Base-by-base conservation (phyloP, 2,797 vertebrate genomes). In the Choloepus didactylus region DNA sequence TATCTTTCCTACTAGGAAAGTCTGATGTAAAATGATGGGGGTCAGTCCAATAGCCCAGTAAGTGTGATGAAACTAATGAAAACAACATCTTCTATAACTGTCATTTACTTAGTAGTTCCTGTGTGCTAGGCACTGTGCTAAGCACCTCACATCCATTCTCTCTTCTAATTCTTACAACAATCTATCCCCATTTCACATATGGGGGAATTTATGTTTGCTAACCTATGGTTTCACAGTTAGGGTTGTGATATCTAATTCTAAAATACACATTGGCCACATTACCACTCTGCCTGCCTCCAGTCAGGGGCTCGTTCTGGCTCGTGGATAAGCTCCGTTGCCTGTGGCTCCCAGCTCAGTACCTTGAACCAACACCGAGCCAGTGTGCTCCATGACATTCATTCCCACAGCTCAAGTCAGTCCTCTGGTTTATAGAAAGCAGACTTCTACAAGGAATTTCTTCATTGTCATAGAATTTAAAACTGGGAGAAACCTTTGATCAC, bases 321-420 rank as follows among this genome's bases (percentile, higher is more conserved):
- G 64, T 35, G 44, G 35, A 3, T 15, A 2, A 0, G 2, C 82
- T 49, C 46, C n/a, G 11, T 46, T 16, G 14, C 15, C 59, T 0
- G 1, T 27, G 56, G 0, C 3, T 3, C 8, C 41, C 4, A 4
- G 31, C 38, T 51, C 18, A 67, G 79, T 64, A 11, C 21, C 51
- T 56, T 41, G 85, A 44, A 4, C 4, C 12, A 16, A 44, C 25
- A 5, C 19, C 9, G 4, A 56, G 6, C 18, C 23, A 12, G 31
- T 12, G 9, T 38, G 9, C 27, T 27, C 19, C 9, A 1, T 1
- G 6, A 2, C 15, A 10, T 15, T 60, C 31, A 0, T 1, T 69
- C 29, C 46, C 35, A 38, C 38, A 54, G 92, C 51, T 70, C 66
- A 29, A 21, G 56, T 51, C 25, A 44, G 49, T 27, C 5, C 46